phyloP scores from a whole-genome alignment of 1,140 invertebrate species.

The Heliconius melpomene region DNA sequence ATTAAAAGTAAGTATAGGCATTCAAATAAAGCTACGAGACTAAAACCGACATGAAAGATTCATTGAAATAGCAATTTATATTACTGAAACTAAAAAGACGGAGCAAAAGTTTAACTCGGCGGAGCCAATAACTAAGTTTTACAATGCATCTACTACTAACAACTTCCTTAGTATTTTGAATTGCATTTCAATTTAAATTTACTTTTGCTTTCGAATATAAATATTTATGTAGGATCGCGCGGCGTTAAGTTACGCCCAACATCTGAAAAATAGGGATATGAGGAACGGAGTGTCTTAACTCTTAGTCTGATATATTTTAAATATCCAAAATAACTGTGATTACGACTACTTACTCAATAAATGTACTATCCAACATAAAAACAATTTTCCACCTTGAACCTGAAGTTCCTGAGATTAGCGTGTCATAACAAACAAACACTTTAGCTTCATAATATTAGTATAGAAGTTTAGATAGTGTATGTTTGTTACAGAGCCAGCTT shows the following conservation, averaged over 20 bases:
- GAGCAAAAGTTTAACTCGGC: background rate
- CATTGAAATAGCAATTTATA: background rate
- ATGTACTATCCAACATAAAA: no score
- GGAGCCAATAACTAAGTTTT: background rate
- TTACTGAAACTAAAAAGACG: background rate
- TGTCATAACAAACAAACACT: background rate
- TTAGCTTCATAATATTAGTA: no score
- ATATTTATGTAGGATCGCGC: background rate
- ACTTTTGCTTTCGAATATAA: background rate
- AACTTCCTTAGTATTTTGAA: background rate
- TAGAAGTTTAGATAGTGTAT: background rate
- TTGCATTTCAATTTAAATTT: background rate
- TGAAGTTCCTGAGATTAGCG: background rate
- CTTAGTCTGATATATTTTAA: no score
- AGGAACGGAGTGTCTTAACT: no score
- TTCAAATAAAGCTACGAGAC: no score
- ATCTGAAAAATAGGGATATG: no score
- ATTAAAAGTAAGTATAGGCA: no score
- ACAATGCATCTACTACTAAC: background rate
- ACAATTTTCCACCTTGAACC: no score
- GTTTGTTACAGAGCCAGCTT: conserved; percentile 87
- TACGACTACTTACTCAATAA: no score
- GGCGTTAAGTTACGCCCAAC: no score
- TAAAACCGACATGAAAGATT: background rate
- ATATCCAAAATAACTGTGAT: no score